phyloP scores from a whole-genome alignment of 1,140 invertebrate species.

The Brachionus plicatilis region DNA sequence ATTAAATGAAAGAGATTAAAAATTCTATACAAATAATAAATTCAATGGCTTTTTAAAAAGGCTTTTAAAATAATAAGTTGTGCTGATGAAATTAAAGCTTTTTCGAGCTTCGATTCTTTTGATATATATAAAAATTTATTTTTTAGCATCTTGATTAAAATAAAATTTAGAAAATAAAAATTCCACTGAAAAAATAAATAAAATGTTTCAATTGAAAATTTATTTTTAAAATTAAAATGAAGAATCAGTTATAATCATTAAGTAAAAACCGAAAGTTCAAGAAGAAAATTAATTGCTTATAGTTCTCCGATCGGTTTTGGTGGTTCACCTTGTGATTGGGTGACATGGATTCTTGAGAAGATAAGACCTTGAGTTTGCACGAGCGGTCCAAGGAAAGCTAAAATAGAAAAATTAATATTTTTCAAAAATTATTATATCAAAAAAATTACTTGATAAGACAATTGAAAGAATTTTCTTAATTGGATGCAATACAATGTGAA shows the following conservation, averaged over 20 bases:
- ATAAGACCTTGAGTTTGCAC: background rate
- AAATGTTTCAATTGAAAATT: background rate
- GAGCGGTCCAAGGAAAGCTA: background rate
- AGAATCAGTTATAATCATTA: background rate
- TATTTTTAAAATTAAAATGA: background rate
- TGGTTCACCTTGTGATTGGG: background rate
- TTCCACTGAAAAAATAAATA: too few relatives aligned
- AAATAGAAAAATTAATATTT: background rate
- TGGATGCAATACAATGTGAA: conserved; percentile 46
- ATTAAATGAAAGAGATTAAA: too few relatives aligned
- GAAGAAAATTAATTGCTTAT: background rate
- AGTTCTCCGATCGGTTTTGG: conserved; percentile 27
- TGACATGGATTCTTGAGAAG: conserved; percentile 27
- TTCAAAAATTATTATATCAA: background rate
- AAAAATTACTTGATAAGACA: conserved; percentile 42
- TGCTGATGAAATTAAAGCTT: too few relatives aligned
- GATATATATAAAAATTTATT: too few relatives aligned
- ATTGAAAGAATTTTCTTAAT: conserved; percentile 45
- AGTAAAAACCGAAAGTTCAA: background rate
- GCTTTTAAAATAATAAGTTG: too few relatives aligned
- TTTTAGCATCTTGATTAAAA: too few relatives aligned
- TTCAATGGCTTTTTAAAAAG: too few relatives aligned
- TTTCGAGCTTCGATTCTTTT: too few relatives aligned
- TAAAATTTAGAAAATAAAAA: background rate
- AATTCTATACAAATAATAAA: too few relatives aligned